phyloP scores from a whole-genome alignment of 2,113 vertebrate genomes.

The Amblyopsis rosae region DNA sequence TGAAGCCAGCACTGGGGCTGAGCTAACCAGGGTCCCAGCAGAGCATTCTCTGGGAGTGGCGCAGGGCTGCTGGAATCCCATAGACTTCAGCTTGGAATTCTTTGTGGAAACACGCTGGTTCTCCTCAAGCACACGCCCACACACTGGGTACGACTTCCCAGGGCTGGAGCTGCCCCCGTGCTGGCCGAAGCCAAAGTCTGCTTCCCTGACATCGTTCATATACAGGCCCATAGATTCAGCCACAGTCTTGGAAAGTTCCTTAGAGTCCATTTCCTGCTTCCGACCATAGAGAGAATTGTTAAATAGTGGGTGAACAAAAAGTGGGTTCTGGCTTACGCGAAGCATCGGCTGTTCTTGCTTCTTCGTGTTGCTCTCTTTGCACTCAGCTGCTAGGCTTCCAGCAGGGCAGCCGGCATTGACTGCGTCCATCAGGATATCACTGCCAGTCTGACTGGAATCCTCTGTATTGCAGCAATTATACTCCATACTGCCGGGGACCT shows the following conservation, averaged over 20 bases:
- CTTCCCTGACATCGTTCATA: slow-evolving; percentile 93
- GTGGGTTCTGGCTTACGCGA: slow-evolving; percentile 82
- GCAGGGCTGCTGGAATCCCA: slow-evolving; percentile 76
- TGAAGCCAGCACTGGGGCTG: slow-evolving; percentile 74
- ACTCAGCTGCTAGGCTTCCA: slow-evolving; percentile 69
- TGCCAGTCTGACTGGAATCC: slow-evolving; percentile 75
- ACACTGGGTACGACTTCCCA: slow-evolving; percentile 85
- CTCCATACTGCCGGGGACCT: slow-evolving; percentile 83
- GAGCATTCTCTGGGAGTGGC: slow-evolving; percentile 77
- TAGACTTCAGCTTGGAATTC: slow-evolving; percentile 73
- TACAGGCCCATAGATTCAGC: slow-evolving; percentile 98
- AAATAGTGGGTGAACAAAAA: slow-evolving; percentile 81
- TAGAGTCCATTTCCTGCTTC: slow-evolving; percentile 88
- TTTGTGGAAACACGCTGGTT: slow-evolving; percentile 62
- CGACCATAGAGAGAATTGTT: slow-evolving; percentile 80
- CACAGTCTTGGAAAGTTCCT: slow-evolving; percentile 94
- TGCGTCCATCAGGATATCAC: slow-evolving; percentile 88
- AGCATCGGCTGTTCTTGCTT: slow-evolving; percentile 83
- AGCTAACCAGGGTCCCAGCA: slow-evolving; percentile 67
- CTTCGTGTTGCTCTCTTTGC: slow-evolving; percentile 84
- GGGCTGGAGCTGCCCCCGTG: slow-evolving; percentile 80
- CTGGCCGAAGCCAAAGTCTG: slow-evolving; percentile 87
- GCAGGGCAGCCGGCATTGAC: slow-evolving; percentile 84
- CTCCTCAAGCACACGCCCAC: slow-evolving; percentile 82
- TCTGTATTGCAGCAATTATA: slow-evolving; percentile 76